Evolutionary conservation across 2,113 vertebrate genomes (phyloP).

Genomic region (Colinus virginianus): DNA sequence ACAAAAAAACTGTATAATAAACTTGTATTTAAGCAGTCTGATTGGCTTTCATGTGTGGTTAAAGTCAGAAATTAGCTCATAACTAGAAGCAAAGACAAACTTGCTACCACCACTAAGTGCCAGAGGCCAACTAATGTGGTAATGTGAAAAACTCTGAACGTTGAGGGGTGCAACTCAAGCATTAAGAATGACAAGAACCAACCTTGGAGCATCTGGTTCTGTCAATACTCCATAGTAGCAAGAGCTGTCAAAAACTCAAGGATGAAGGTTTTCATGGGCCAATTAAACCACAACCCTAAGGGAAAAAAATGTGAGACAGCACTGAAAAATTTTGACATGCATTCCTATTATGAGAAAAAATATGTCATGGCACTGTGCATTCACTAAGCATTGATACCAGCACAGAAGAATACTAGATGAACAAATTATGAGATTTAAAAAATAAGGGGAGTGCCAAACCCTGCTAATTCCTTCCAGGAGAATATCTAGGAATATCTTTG

Average conservation of each 20-base stretch:
- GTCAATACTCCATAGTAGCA: background rate
- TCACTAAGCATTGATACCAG: background rate
- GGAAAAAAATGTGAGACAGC: background rate
- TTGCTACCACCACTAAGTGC: background rate
- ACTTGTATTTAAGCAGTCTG: background rate
- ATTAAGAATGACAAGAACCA: background rate
- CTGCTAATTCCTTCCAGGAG: background rate
- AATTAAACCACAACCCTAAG: constrained; percentile 1
- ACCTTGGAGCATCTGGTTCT: background rate
- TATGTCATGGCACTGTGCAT: background rate
- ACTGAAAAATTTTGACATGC: background rate
- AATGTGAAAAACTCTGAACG: constrained; percentile 3
- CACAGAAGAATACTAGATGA: background rate
- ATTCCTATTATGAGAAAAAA: background rate
- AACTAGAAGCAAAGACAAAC: background rate
- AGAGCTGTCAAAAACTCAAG: background rate
- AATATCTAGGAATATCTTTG: background rate
- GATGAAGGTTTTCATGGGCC: background rate
- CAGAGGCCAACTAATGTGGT: background rate
- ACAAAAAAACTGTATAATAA: background rate
- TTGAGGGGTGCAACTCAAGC: background rate
- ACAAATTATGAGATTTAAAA: background rate
- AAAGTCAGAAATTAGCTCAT: background rate
- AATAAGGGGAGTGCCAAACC: background rate
- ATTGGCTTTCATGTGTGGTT: background rate